Evolutionary conservation across 2,888 invertebrate genomes (phyloP).

Genomic region (Sarcophaga rosellei): DNA sequence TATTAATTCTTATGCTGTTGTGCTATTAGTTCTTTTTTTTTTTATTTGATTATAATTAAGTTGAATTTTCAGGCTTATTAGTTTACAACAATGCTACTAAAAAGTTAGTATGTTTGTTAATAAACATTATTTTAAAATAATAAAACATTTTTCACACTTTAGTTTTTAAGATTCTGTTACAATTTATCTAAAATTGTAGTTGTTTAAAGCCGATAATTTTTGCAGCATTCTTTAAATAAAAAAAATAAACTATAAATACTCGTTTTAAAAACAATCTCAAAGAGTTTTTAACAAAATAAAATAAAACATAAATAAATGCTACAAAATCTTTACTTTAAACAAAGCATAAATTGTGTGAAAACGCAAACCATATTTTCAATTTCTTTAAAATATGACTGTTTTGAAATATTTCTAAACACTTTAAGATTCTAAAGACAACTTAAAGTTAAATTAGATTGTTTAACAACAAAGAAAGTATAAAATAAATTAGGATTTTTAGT

Average conservation of each 20-base stretch:
- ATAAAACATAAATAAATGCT: too few relatives aligned
- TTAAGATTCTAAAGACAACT: neutral
- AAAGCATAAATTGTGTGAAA: too few relatives aligned
- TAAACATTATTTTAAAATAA: neutral
- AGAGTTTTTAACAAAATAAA: too few relatives aligned
- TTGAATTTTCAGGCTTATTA: neutral
- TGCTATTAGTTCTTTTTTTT: neutral
- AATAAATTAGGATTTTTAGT: constrained; percentile 37
- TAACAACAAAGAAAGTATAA: constrained; percentile 21
- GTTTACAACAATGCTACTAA: neutral
- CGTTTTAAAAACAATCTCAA: neutral
- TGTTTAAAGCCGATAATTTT: neutral
- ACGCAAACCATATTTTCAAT: too few relatives aligned
- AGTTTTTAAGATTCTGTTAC: neutral
- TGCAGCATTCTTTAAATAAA: neutral
- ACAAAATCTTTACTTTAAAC: too few relatives aligned
- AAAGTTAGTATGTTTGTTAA: neutral
- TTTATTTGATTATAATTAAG: neutral
- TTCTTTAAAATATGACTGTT: neutral
- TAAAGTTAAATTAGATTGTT: constrained; percentile 22
- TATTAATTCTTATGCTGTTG: neutral
- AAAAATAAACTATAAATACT: neutral
- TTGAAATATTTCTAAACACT: neutral
- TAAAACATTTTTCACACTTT: neutral
- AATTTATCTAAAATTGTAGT: neutral